These are phyloP conservation scores for Graphium colonna DNA, from an alignment of 2,888 invertebrate genomes.

Conservation along the genomic window DNA sequence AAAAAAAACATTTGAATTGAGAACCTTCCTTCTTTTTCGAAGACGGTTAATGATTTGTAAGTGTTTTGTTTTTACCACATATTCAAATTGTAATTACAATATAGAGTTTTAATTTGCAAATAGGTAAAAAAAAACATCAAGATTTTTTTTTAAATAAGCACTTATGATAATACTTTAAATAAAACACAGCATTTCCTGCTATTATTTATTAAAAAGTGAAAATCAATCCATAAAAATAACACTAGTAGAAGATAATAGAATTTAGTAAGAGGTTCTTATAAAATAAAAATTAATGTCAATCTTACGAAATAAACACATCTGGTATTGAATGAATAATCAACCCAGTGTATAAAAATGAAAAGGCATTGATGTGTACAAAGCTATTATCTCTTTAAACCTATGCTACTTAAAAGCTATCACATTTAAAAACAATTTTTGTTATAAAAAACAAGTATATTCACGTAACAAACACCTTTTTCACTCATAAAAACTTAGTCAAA, in stretches of 20 bases:
- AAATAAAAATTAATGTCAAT: conserved; percentile 60
- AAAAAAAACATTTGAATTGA: too few species aligned
- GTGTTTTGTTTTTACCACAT: too few species aligned
- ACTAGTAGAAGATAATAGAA: conserved; percentile 55
- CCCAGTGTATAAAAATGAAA: conserved; percentile 30
- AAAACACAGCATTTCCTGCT: conserved; percentile 41
- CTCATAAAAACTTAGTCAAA: background rate
- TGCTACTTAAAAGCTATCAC: conserved; percentile 32
- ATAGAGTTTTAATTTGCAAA: too few species aligned
- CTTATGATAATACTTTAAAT: background rate
- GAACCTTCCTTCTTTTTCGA: too few species aligned
- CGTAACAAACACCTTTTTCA: conserved; percentile 4
- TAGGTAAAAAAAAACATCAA: too few species aligned
- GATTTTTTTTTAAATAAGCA: too few species aligned
- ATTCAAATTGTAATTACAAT: too few species aligned
- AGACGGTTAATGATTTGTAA: too few species aligned
- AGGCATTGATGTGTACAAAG: conserved; percentile 4
- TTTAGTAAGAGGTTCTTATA: conserved; percentile 57
- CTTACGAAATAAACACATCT: conserved; percentile 49
- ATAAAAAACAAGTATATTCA: conserved; percentile 8
- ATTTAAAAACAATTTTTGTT: conserved; percentile 8
- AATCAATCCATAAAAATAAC: conserved; percentile 73
- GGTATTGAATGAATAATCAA: conserved; percentile 16
- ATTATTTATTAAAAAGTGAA: conserved; percentile 72
- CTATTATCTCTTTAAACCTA: conserved; percentile 33